Evolutionary conservation across 2,888 invertebrate species (phyloP).

Genomic region (Autographa pulchrina): DNA sequence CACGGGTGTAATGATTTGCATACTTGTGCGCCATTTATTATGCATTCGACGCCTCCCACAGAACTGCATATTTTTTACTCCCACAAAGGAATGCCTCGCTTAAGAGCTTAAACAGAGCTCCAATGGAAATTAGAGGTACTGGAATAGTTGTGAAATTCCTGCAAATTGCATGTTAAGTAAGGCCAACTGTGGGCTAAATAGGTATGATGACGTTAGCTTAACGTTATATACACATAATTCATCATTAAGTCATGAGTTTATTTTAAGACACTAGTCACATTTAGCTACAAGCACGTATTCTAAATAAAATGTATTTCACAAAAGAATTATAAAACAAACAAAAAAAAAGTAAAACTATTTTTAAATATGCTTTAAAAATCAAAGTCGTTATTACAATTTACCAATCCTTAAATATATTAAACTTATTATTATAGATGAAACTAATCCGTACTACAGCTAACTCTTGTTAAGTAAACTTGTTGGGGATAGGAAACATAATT

Average conservation of each 20-base stretch:
- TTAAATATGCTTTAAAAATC: too few species aligned
- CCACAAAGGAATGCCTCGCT: constrained; percentile 24
- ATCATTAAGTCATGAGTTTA: too few species aligned
- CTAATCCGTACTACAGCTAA: neutral
- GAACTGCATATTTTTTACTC: constrained; percentile 38
- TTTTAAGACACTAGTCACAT: too few species aligned
- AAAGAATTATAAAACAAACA: too few species aligned
- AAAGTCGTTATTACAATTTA: neutral
- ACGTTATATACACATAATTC: too few species aligned
- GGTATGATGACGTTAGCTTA: too few species aligned
- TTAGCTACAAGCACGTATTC: too few species aligned
- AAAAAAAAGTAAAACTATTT: too few species aligned
- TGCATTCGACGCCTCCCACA: constrained; percentile 38
- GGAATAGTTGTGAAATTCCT: neutral
- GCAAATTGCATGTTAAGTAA: constrained; percentile 1
- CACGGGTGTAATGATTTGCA: constrained; percentile 28
- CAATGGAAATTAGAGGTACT: constrained; percentile 18
- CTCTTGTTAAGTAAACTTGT: neutral
- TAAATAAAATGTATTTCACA: too few species aligned
- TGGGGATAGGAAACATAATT: neutral
- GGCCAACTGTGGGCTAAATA: neutral
- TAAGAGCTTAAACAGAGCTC: neutral
- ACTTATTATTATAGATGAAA: neutral
- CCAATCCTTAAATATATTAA: too few species aligned
- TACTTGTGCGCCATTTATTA: constrained; percentile 33